Percentiles rank a stretch among this genome's conserved stretches.
Conservation (phyloP, 2,797 vertebrate species). For the Macropodus opercularis region DNA sequence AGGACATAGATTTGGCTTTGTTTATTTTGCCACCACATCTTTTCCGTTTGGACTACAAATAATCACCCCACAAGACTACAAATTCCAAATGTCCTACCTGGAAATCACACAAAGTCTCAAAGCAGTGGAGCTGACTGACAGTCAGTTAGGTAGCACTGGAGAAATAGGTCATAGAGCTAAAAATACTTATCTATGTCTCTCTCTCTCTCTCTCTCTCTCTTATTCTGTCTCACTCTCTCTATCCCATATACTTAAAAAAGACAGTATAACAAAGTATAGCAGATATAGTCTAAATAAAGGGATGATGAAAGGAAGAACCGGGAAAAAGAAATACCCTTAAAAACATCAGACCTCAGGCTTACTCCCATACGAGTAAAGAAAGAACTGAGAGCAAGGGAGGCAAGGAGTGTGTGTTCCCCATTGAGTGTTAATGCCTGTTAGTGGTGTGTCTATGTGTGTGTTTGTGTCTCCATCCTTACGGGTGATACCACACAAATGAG, state of each 20-base stretch:
- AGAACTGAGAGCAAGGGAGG: constrained; percentile 47
- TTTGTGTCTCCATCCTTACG: constrained; percentile 17
- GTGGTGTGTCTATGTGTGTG: constrained; percentile 3
- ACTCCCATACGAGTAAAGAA: constrained; percentile 47
- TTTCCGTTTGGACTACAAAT: constrained; percentile 52
- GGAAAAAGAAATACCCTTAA: constrained; percentile 70
- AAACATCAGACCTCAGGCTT: constrained; percentile 70
- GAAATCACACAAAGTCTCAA: constrained; percentile 71
- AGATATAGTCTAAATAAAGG: constrained; percentile 69
- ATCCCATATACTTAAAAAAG: constrained; percentile 59
- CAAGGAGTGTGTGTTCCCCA: constrained; percentile 46
- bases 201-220: constrained; percentile 57
- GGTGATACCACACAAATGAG: constrained; percentile 59
- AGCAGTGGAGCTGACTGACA: constrained; percentile 81
- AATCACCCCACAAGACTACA: constrained; percentile 43
- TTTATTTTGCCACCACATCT: constrained; percentile 13
- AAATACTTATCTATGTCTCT: constrained; percentile 83
- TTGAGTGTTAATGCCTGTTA: too few relatives aligned
- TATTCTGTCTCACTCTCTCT: constrained; percentile 42
- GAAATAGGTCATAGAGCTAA: constrained; percentile 88
- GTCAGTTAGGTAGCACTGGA: constrained; percentile 84
- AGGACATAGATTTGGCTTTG: constrained; percentile 4
- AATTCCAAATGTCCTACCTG: constrained; percentile 60
- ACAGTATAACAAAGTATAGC: constrained; percentile 74
- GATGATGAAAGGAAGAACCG: constrained; percentile 73